Conservation (phyloP, 2,797 vertebrate genomes). For the Sparus aurata region DNA sequence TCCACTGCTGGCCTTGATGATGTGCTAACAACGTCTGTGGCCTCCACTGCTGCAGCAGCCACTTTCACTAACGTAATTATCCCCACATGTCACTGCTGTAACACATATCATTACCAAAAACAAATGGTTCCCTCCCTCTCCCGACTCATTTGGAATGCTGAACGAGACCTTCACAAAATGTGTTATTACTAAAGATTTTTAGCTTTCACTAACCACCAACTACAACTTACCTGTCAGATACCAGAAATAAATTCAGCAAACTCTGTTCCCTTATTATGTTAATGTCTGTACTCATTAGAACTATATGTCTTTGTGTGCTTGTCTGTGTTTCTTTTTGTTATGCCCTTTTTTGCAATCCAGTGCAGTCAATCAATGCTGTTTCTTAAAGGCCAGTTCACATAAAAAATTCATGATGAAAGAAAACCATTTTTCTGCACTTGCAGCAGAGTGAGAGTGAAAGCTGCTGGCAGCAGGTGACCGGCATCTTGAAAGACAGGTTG, state of each 20-base stretch:
- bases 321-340: constrained; percentile 45
- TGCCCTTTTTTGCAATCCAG: constrained; percentile 15
- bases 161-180: constrained; percentile 46
- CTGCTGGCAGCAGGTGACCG: not conserved
- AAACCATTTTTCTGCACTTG: constrained; percentile 22
- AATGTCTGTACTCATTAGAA: constrained; percentile 35
- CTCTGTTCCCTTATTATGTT: constrained; percentile 44
- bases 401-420: constrained; percentile 42
- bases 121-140: constrained; percentile 31
- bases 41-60: constrained; percentile 85
- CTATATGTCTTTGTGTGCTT: constrained; percentile 42
- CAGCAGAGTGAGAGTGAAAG: constrained; percentile 8
- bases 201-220: constrained; percentile 67
- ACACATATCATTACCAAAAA: constrained; percentile 63
- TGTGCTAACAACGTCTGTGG: constrained; percentile 78
- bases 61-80: constrained; percentile 93
- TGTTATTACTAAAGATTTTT: constrained; percentile 48
- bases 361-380: constrained; percentile 16
- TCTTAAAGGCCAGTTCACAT: constrained; percentile 47
- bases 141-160: constrained; percentile 56
- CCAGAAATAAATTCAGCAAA: constrained; percentile 27
- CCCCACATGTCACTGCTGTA: constrained; percentile 73
- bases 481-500: not conserved
- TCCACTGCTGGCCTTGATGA: constrained; percentile 78
- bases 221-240: constrained; percentile 43